Percentiles rank a stretch among this genome's conserved stretches.
Conservation (phyloP, 2,797 vertebrate species). For the Enteromius afrohamiltoni region DNA sequence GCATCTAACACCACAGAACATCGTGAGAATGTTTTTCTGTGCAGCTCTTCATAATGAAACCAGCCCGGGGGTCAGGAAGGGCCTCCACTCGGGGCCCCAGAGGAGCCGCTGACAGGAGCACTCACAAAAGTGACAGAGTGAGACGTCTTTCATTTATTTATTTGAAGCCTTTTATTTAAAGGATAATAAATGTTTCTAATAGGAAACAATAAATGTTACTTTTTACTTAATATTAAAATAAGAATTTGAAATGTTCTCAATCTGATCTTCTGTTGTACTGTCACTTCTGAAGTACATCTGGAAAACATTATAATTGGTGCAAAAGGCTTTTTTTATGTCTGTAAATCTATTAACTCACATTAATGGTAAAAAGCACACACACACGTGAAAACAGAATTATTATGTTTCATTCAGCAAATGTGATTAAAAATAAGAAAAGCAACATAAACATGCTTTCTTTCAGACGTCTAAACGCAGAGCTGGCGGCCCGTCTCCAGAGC, state of each 20-base stretch:
- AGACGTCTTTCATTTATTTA: background rate
- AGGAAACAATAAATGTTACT: too few species aligned
- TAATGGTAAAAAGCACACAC: too few species aligned
- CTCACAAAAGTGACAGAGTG: background rate
- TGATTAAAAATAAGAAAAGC: background rate
- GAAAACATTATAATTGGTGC: background rate
- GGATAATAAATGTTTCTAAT: too few species aligned
- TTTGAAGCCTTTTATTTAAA: background rate
- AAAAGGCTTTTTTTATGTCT: too few species aligned
- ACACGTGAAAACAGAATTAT: too few species aligned
- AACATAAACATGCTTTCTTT: background rate
- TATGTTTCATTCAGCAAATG: background rate
- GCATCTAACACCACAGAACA: background rate
- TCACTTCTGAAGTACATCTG: background rate
- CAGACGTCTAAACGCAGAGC: constrained; percentile 3
- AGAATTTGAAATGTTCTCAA: background rate
- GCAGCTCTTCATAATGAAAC: constrained; percentile 59
- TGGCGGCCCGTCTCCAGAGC: background rate
- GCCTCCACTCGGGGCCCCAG: constrained; percentile 60
- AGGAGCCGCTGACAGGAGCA: background rate
- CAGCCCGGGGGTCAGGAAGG: constrained; percentile 68
- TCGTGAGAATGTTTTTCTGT: background rate
- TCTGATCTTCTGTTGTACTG: background rate
- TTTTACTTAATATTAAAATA: background rate
- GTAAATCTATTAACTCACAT: too few species aligned